Base-by-base conservation (phyloP, 2,797 vertebrate genomes). In the Oreortyx pictus region DNA sequence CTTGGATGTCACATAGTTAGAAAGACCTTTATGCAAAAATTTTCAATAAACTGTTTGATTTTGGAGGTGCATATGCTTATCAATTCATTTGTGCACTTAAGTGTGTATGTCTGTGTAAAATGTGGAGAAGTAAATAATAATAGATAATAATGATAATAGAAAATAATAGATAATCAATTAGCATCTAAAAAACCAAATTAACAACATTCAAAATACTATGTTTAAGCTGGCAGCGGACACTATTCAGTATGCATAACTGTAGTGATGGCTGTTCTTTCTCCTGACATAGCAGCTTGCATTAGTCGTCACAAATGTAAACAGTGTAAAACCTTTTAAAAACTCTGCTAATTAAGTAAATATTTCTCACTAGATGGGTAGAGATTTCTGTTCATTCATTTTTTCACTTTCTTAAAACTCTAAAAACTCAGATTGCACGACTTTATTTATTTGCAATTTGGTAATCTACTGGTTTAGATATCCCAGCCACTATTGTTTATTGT, bases 1-100 rank as follows among this genome's bases (percentile, higher is more conserved):
- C 15, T 68, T 5, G 0, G 7, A 9, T 44, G 1, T 68, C 27
- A 57, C 3, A 8, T 3, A 2, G 3, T 3, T 68, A 8, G 37
- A 29, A 35, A 54, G 20, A 27, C 7, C 1, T 49, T 6, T n/a
- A 8, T 22, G 6, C 14, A 41, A 74, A 77, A 57, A 56, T 35
- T 1, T 16, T 56, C 27, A 4, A 2, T 20, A 43, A 75, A 49
- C 4, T 59, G 4, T 24, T 81, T 88, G 29, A 4, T 7, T 52
- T 39, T 50, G 12, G n/a, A 80, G 2, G 22, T n/a, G 7, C 4
- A 44, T 23, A 67, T 27, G 62, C 12, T 6, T 68, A 37, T 17
- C 57, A 88, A 13, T n/a, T 62, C 14, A 31, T 87, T 41, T 20
- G 3, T 44, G 27, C 46, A 10, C n/a, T 19, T 61, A 43, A 33